A percentile compares a stretch with the other conserved stretches of the same genome.
Conservation (phyloP, 2,888 invertebrate species). For the Monoplex corrugatus region DNA sequence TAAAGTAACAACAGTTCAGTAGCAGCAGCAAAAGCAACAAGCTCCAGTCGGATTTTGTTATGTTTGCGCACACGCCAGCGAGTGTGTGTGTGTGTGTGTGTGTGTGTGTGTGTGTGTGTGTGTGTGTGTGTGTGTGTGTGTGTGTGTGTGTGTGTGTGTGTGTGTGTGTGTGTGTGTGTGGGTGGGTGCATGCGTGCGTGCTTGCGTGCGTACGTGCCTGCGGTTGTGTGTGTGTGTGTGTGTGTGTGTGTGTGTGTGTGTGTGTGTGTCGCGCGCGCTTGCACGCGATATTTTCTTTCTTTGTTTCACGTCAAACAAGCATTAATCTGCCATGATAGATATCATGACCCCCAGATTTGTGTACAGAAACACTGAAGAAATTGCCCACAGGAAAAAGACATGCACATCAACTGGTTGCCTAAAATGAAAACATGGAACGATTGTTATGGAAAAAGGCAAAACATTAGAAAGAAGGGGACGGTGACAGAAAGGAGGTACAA, state of each 20-base stretch:
- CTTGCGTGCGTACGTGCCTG: not conserved
- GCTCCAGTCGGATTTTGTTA: no score
- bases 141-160: constrained; percentile 33
- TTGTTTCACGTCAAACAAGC: no score
- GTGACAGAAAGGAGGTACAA: no score
- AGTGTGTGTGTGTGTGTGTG: constrained; percentile 17
- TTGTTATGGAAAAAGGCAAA: no score
- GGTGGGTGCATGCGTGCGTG: constrained; percentile 7
- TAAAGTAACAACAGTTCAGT: not conserved
- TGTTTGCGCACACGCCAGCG: not conserved
- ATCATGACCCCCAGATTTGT: no score
- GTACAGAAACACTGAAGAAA: no score
- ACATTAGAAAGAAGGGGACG: no score
- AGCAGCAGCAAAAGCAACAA: not conserved
- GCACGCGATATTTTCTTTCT: no score
- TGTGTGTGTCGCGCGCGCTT: constrained; percentile 7
- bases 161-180: constrained; percentile 42
- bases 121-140: constrained; percentile 25
- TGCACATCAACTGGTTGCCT: no score
- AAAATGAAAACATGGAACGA: no score
- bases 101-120: constrained; percentile 33
- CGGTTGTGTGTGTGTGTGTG: constrained; percentile 20
- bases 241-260: constrained; percentile 29
- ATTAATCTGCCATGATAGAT: no score
- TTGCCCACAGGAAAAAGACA: no score